A percentile compares a stretch with the other conserved stretches of the same genome.
Conservation (phyloP, 2,797 vertebrate genomes). For the Chromis chromis region DNA sequence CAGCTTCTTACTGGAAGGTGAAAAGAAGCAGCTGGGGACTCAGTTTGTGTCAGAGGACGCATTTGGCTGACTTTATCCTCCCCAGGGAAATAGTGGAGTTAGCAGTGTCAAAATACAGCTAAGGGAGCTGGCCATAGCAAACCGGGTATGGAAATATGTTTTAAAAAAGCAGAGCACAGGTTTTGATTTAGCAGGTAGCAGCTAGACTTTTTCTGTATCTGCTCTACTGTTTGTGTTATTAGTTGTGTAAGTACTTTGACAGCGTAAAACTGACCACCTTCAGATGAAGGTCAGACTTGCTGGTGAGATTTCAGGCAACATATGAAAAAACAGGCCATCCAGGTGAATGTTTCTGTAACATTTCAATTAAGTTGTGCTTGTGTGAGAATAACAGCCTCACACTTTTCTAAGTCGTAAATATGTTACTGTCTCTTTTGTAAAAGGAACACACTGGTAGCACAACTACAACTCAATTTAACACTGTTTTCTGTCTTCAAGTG, state of each 20-base stretch:
- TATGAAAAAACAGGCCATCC: neutral
- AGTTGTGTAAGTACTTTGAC: slow-evolving; percentile 23
- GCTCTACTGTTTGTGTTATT: neutral
- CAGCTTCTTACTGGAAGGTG: slow-evolving; percentile 1
- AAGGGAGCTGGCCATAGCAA: neutral
- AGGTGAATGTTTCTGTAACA: neutral
- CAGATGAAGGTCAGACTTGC: slow-evolving; percentile 20
- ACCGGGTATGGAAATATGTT: slow-evolving; percentile 4
- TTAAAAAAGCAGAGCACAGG: neutral
- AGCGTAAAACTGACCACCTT: slow-evolving; percentile 14
- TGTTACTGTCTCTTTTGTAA: slow-evolving; percentile 2
- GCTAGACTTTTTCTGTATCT: slow-evolving; percentile 6
- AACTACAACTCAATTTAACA: neutral
- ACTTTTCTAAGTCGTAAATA: neutral
- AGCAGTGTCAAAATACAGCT: slow-evolving; percentile 16
- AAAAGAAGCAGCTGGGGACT: slow-evolving; percentile 18
- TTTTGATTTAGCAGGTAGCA: slow-evolving; percentile 16
- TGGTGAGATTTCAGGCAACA: slow-evolving; percentile 24
- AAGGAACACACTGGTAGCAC: too few relatives aligned
- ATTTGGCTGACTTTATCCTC: slow-evolving; percentile 29
- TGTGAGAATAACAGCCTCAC: neutral
- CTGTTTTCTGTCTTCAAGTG: neutral
- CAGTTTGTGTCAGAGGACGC: slow-evolving; percentile 1
- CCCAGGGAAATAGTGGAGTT: neutral
- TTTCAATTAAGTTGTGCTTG: neutral